Conservation (phyloP, 2,888 invertebrate species). For the Melinaea menophilus region DNA sequence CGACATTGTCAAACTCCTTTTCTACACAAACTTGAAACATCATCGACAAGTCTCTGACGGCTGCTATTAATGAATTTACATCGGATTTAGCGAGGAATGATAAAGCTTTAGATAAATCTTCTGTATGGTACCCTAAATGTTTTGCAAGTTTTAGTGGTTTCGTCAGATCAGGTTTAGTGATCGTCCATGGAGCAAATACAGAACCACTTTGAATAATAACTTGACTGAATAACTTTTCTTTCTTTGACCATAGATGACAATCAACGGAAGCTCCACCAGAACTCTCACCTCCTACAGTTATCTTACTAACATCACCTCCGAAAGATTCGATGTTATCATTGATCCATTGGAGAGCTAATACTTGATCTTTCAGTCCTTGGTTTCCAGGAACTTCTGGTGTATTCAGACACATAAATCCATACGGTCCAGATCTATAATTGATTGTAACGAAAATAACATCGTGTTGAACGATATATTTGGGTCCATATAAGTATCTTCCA, state of each 20-base stretch:
- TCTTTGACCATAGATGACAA: constrained; percentile 36
- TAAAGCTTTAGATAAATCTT: constrained; percentile 37
- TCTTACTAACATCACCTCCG: constrained; percentile 39
- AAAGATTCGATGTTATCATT: constrained; percentile 42
- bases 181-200: constrained; percentile 28
- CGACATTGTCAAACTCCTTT: constrained; percentile 33
- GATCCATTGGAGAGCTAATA: constrained; percentile 42
- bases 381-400: constrained; percentile 43
- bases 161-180: constrained; percentile 31
- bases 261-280: constrained; percentile 31
- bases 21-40: constrained; percentile 31
- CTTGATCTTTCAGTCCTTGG: constrained; percentile 45
- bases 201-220: constrained; percentile 43
- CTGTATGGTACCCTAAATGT: constrained; percentile 38
- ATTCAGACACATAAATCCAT: constrained; percentile 43
- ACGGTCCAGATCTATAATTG: constrained; percentile 43
- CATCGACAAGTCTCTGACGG: constrained; percentile 23
- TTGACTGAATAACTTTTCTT: constrained; percentile 38
- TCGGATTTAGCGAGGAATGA: constrained; percentile 32
- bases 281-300: constrained; percentile 43
- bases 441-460: constrained; percentile 40
- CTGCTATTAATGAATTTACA: constrained; percentile 28
- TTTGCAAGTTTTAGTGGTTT: constrained; percentile 37
- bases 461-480: constrained; percentile 19
- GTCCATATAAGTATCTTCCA: no score